These are phyloP conservation scores for Xyrichtys novacula DNA, from an alignment of 2,797 vertebrate species.

Conservation along the genomic window DNA sequence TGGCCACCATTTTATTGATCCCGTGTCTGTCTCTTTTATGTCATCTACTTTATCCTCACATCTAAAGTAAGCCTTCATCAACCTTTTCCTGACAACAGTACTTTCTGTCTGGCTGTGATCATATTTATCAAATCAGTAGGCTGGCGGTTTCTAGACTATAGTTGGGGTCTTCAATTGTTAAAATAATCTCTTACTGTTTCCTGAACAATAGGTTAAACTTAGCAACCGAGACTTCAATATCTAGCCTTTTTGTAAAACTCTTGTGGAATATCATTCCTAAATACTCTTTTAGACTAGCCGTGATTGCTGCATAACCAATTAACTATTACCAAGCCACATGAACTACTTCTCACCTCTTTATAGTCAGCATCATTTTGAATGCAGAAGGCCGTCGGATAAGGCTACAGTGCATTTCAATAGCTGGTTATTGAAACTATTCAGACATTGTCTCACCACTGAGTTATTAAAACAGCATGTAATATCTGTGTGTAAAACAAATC, in stretches of 20 bases:
- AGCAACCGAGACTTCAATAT: constrained; percentile 35
- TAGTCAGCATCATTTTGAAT: constrained; percentile 3
- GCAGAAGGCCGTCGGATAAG: constrained; percentile 16
- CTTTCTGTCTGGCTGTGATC: constrained; percentile 35
- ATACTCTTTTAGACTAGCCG: constrained; percentile 11
- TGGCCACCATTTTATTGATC: constrained; percentile 56
- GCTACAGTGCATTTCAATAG: constrained; percentile 23
- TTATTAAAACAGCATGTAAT: constrained; percentile 33
- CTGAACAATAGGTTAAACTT: constrained; percentile 31
- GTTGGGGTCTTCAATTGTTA: constrained; percentile 19
- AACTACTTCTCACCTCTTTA: constrained; percentile 17
- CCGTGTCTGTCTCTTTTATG: constrained; percentile 46
- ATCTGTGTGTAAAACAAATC: constrained; percentile 9
- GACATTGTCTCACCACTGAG: constrained; percentile 3
- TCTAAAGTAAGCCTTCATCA: constrained; percentile 33
- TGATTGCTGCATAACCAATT: constrained; percentile 2
- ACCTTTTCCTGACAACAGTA: constrained; percentile 33
- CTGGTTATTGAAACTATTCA: background rate
- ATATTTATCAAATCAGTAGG: constrained; percentile 34
- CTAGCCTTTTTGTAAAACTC: constrained; percentile 16
- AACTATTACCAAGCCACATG: constrained; percentile 24
- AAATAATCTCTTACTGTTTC: constrained; percentile 28
- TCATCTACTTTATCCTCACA: constrained; percentile 36
- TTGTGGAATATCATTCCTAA: constrained; percentile 20
- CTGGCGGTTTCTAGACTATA: constrained; percentile 38